Conservation (phyloP, 2,797 vertebrate genomes). For the Monodelphis domestica region DNA sequence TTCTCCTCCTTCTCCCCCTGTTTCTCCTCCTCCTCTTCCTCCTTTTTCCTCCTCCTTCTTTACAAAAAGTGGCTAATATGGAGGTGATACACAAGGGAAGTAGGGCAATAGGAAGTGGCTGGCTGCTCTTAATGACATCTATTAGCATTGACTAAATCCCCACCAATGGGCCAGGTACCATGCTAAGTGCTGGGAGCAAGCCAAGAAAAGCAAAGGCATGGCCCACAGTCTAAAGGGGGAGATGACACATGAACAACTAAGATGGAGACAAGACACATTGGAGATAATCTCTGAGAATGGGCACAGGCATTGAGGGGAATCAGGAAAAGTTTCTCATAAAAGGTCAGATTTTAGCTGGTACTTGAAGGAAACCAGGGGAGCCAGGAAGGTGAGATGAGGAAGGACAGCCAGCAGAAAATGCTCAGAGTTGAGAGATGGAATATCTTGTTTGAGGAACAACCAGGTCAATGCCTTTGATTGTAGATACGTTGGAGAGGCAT, state of each 20-base stretch:
- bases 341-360: background rate
- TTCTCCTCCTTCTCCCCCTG: too few relatives aligned
- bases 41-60: too few relatives aligned
- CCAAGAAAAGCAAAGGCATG: background rate
- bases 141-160: too few relatives aligned
- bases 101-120: too few relatives aligned
- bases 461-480: background rate
- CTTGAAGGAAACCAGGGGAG: too few relatives aligned
- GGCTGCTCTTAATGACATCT: too few relatives aligned
- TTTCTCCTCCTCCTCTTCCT: too few relatives aligned
- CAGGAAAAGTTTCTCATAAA: background rate
- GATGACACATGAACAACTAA: background rate
- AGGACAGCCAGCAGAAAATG: too few relatives aligned
- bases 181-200: background rate
- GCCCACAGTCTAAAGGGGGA: background rate
- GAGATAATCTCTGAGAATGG: background rate
- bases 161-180: background rate
- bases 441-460: too few relatives aligned
- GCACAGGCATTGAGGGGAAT: background rate
- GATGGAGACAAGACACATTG: background rate
- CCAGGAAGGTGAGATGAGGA: too few relatives aligned
- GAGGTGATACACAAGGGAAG: background rate
- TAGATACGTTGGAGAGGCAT: background rate
- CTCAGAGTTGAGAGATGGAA: too few relatives aligned
- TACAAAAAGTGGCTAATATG: background rate